These are phyloP conservation scores for Ceratitis capitata DNA, from an alignment of 1,140 invertebrate genomes.

Conservation along the genomic window DNA sequence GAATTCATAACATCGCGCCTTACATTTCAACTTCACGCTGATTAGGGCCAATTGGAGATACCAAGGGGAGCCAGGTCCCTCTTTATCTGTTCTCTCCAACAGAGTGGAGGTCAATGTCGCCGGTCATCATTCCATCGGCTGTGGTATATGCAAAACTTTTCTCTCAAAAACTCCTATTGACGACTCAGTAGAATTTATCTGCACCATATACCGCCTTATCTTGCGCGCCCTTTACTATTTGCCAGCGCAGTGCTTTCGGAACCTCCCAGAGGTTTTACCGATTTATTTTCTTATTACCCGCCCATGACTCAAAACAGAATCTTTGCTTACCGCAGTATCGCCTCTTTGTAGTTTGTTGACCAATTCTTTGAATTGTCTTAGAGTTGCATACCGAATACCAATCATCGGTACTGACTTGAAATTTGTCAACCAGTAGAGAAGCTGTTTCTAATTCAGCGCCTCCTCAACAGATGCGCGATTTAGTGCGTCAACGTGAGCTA, in stretches of 20 bases:
- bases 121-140: too few relatives aligned
- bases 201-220: not conserved
- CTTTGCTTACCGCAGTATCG: not conserved
- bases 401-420: not conserved
- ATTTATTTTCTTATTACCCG: not conserved
- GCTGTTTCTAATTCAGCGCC: not conserved
- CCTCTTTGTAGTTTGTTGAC: not conserved
- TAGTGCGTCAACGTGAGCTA: conserved; percentile 42
- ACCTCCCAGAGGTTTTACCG: not conserved
- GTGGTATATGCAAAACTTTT: too few relatives aligned
- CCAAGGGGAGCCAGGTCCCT: too few relatives aligned
- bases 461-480: conserved; percentile 29
- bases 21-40: too few relatives aligned
- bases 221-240: not conserved
- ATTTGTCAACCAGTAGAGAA: not conserved
- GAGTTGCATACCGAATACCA: conserved; percentile 18
- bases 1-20: too few relatives aligned
- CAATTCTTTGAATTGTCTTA: not conserved
- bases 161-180: too few relatives aligned
- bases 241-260: not conserved
- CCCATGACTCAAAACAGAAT: not conserved
- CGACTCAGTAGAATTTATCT: too few relatives aligned
- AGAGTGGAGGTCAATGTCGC: too few relatives aligned
- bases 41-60: too few relatives aligned
- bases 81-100: too few relatives aligned